phyloP scores from a whole-genome alignment of 2,888 invertebrate species.

The Dynastes grantii region DNA sequence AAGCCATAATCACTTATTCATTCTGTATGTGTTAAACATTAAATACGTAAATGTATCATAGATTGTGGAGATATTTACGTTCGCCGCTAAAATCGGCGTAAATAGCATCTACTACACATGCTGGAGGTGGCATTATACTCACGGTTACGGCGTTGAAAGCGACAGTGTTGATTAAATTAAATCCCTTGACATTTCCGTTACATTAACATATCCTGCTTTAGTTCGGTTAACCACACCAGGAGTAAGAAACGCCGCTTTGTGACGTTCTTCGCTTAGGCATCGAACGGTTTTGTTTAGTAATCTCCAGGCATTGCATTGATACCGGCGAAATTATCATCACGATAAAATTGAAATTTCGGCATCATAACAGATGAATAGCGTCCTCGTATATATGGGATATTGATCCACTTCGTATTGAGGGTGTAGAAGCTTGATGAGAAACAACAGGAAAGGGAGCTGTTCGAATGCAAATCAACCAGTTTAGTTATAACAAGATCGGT shows the following conservation, averaged over 20 bases:
- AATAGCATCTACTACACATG: background rate
- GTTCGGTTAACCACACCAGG: slow-evolving; percentile 9
- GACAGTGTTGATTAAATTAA: slow-evolving; percentile 25
- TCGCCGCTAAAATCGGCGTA: background rate
- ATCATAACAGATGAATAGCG: slow-evolving; percentile 1
- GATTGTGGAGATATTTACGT: no score
- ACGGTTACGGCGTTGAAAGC: slow-evolving; percentile 9
- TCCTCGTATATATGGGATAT: background rate
- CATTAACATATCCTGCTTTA: slow-evolving; percentile 34
- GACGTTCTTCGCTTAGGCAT: background rate
- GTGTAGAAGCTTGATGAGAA: background rate
- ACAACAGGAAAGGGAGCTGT: background rate
- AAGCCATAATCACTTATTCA: background rate
- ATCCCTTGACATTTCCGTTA: slow-evolving; percentile 31
- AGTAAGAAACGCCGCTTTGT: slow-evolving; percentile 8
- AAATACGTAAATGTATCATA: background rate
- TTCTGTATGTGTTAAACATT: background rate
- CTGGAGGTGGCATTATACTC: background rate
- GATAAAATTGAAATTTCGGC: slow-evolving; percentile 11
- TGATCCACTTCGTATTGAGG: background rate
- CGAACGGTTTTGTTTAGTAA: slow-evolving; percentile 14
- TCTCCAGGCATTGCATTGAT: background rate
- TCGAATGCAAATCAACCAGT: background rate
- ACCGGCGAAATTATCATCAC: background rate
- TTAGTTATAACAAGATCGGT: background rate